Conservation (phyloP, 2,888 invertebrate genomes). For the Mythimna vitellina region DNA sequence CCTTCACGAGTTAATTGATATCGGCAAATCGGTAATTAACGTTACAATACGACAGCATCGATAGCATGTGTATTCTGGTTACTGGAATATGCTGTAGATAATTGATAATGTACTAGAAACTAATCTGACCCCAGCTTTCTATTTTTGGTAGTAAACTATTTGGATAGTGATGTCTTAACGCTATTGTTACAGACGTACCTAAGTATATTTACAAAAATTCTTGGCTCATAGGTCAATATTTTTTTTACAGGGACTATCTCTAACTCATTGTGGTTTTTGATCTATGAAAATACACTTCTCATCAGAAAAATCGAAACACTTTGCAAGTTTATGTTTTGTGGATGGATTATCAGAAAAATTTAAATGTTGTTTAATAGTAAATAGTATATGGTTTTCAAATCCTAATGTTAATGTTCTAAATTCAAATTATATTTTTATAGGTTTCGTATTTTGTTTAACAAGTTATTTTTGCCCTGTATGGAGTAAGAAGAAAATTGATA, state of each 20-base stretch:
- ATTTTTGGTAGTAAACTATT: slow-evolving; percentile 55
- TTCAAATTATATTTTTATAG: too few species aligned
- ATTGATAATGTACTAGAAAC: slow-evolving; percentile 75
- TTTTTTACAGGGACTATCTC: not conserved
- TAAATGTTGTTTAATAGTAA: too few species aligned
- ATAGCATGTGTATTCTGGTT: slow-evolving; percentile 72
- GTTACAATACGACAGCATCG: slow-evolving; percentile 72
- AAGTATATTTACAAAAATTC: not conserved
- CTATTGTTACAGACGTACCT: not conserved
- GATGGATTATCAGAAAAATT: too few species aligned
- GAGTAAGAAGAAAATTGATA: too few species aligned
- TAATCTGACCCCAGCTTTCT: slow-evolving; percentile 74
- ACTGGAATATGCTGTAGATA: slow-evolving; percentile 75
- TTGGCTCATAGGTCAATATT: not conserved
- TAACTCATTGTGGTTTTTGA: not conserved
- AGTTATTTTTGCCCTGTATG: too few species aligned
- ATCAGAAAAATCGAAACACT: too few species aligned
- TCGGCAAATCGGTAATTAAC: slow-evolving; percentile 73
- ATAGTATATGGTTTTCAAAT: too few species aligned
- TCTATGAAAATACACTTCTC: too few species aligned
- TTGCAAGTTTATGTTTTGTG: too few species aligned
- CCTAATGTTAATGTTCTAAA: too few species aligned
- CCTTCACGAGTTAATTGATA: slow-evolving; percentile 71
- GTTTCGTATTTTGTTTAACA: too few species aligned
- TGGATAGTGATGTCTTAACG: slow-evolving; percentile 12